A percentile compares a stretch with the other conserved stretches of the same genome.
These are phyloP conservation scores for Sinosuthora webbiana DNA, from an alignment of 2,113 vertebrate species.

Conservation along the genomic window DNA sequence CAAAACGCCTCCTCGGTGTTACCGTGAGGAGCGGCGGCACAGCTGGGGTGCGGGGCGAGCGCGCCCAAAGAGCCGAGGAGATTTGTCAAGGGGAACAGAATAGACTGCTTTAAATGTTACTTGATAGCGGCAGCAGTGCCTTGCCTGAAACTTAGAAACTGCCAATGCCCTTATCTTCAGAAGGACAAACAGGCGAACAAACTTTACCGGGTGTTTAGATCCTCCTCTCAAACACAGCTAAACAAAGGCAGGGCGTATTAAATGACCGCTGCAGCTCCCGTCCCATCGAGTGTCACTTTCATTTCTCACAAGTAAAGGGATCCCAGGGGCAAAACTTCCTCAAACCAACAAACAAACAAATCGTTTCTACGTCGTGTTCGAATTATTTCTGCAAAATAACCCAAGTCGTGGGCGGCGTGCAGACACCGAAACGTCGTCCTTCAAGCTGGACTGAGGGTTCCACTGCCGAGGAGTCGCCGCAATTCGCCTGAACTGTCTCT, in stretches of 20 bases:
- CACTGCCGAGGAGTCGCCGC: not conserved
- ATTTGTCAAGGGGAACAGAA: slow-evolving; percentile 1
- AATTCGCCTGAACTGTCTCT: not conserved
- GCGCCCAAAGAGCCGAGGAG: not conserved
- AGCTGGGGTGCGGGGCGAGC: not conserved
- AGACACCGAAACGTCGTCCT: not conserved
- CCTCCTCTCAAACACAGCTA: not conserved
- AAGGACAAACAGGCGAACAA: not conserved
- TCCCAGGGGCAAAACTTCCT: too few relatives aligned
- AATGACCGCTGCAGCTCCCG: not conserved
- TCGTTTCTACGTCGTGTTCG: fast-evolving
- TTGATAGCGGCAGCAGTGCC: not conserved
- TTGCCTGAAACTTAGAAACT: not conserved
- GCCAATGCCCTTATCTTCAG: not conserved
- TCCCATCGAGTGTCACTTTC: not conserved
- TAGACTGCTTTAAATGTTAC: not conserved
- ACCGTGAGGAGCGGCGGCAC: not conserved
- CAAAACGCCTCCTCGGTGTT: not conserved
- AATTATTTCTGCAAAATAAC: not conserved
- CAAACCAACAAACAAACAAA: not conserved
- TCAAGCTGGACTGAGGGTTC: too few relatives aligned
- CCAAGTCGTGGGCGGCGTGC: not conserved
- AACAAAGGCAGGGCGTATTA: not conserved
- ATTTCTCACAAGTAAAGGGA: not conserved
- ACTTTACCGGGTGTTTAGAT: not conserved